Base-by-base conservation (phyloP, 2,797 vertebrate species). In the Eremophila alpestris region DNA sequence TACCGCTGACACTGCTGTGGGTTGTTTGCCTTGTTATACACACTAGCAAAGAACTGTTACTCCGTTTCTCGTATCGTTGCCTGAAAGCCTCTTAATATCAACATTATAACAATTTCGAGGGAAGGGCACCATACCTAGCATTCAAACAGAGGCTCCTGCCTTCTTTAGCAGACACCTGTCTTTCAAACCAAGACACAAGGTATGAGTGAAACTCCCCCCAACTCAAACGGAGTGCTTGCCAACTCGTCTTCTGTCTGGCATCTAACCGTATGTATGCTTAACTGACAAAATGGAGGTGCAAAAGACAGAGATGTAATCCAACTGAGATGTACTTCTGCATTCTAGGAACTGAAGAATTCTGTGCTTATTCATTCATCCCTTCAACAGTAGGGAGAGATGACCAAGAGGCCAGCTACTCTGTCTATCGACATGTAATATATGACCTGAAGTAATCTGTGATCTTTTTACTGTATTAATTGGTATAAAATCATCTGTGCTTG, bases 191-290 rank as follows among this genome's bases (percentile, higher is more conserved):
- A 32, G 22, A 46, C 41, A 26, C 4, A 21, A 8, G 5, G 7
- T 26, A 6, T 5, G 13, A 83, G 12, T 2, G 2, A 64, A 79
- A 38, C 5, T 34, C 11, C 2, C 3, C 13, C 10, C 5, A 34
- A 1, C 18, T 4, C 2, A 0, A 69, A 46, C 13, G n/a, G 8
- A 43, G 26, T 26, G 38, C 22, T 32, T 62, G 18, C 26, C 7
- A 12, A 7, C 32, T 15, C 4, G 2, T 30, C 24, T 68, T 69
- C 19, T 6, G 9, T 16, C 34, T 58, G 16, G 20, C 51, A 87
- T 4, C 18, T 34, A 65, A 30, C 10, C n/a, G 24, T 17, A 34
- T 5, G 0, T 13, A 52, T 12, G 27, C 16, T 74, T 74, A 63
- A 58, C 4, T 32, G 10, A 64, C 18, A 69, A 84, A 83, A 63